These are phyloP conservation scores for Potorous gilbertii DNA, from an alignment of 2,797 vertebrate genomes.

Conservation along the genomic window DNA sequence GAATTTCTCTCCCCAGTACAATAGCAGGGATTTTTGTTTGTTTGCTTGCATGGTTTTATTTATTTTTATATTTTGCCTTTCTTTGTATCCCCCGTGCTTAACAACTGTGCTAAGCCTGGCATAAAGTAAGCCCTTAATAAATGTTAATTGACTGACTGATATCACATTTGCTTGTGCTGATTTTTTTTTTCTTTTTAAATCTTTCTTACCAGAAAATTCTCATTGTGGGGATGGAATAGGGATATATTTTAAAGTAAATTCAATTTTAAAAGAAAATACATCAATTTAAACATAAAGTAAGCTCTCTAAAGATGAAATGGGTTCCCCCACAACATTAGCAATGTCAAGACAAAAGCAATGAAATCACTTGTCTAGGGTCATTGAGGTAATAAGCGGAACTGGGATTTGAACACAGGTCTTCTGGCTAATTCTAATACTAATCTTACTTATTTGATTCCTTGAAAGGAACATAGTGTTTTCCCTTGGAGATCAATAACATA, in stretches of 20 bases:
- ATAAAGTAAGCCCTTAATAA: not conserved
- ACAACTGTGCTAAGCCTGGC: not conserved
- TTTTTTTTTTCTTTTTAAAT: not conserved
- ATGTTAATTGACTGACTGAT: not conserved
- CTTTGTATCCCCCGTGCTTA: not conserved
- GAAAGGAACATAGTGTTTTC: not conserved
- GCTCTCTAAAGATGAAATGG: not conserved
- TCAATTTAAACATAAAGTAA: too few species aligned
- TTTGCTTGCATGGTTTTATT: not conserved
- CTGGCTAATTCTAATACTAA: not conserved
- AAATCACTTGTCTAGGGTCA: not conserved
- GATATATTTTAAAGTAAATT: not conserved
- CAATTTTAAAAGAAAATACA: not conserved
- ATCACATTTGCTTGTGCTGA: not conserved
- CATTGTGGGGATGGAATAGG: not conserved
- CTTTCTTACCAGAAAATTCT: not conserved
- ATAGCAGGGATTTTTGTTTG: not conserved
- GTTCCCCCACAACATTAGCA: not conserved
- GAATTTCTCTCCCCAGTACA: not conserved
- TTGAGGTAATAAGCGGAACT: not conserved
- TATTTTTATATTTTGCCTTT: not conserved
- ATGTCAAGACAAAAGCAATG: not conserved
- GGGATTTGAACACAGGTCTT: not conserved
- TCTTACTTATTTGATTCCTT: not conserved
- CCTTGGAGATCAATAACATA: not conserved